Evolutionary conservation across 2,797 vertebrate species (phyloP).

Genomic region (Psittacula echo): DNA sequence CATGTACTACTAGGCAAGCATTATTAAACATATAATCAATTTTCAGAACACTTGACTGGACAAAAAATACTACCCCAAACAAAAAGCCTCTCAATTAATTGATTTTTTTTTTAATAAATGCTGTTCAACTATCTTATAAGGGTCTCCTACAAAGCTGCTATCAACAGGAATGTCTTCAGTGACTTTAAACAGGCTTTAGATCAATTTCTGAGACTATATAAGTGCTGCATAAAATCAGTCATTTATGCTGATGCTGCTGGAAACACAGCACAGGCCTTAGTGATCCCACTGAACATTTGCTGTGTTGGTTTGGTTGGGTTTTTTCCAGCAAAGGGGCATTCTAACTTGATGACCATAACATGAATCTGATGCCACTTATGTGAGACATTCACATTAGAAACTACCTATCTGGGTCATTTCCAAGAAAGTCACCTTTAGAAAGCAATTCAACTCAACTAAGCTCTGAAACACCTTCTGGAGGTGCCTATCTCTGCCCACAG

Average conservation of each 20-base stretch:
- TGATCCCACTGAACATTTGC: neutral
- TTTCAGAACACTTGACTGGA: neutral
- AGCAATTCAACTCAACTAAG: neutral
- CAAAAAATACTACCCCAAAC: neutral
- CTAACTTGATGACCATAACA: neutral
- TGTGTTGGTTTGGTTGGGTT: rapidly evolving
- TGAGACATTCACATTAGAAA: neutral
- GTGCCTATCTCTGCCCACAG: neutral
- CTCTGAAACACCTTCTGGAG: neutral
- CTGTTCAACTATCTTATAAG: neutral
- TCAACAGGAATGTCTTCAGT: neutral
- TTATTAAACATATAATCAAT: neutral
- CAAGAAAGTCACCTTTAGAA: neutral
- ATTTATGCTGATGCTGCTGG: neutral
- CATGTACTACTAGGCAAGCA: neutral
- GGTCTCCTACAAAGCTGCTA: neutral
- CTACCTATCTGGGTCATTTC: neutral
- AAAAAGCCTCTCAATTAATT: neutral
- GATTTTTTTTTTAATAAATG: neutral
- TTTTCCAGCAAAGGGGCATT: neutral
- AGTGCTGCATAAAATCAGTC: neutral
- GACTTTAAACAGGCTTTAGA: neutral
- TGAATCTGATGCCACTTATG: neutral
- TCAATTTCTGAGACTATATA: neutral
- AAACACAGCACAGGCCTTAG: neutral